phyloP scores from a whole-genome alignment of 1,140 invertebrate species.

The Batillaria attramentaria region DNA sequence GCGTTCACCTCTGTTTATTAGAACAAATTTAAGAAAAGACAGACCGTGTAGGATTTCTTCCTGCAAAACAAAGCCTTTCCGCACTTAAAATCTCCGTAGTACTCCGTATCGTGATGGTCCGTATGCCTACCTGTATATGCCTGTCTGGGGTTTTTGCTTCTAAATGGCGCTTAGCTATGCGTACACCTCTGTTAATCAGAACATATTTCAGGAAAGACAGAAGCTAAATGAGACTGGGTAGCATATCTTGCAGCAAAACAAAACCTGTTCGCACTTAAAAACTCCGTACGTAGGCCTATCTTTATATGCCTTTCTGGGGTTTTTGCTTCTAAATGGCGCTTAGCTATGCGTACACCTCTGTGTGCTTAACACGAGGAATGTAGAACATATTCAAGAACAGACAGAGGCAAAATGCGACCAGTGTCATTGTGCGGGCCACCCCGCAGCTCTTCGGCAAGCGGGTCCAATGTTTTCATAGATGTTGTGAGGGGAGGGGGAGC shows the following conservation, averaged over 20 bases:
- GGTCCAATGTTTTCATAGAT: slow-evolving; percentile 5
- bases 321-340: neutral
- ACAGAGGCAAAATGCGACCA: neutral
- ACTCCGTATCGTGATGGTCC: no score
- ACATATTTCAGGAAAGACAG: no score
- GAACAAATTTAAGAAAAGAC: no score
- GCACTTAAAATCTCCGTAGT: neutral
- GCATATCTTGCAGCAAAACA: no score
- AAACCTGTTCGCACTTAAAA: no score
- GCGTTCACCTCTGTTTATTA: no score
- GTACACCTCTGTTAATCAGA: no score
- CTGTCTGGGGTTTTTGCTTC: no score
- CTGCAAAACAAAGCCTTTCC: no score
- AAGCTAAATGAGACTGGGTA: neutral
- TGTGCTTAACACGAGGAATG: neutral
- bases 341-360: neutral
- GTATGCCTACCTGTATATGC: neutral
- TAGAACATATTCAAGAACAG: neutral
- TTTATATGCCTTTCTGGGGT: neutral
- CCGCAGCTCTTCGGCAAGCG: neutral
- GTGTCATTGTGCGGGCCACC: neutral
- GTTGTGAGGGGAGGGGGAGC: neutral
- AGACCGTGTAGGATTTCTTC: no score
- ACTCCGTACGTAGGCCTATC: neutral
- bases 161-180: no score